Evolutionary conservation across 1,140 invertebrate genomes (phyloP).

Genomic region (Leptopilina clavipes): DNA sequence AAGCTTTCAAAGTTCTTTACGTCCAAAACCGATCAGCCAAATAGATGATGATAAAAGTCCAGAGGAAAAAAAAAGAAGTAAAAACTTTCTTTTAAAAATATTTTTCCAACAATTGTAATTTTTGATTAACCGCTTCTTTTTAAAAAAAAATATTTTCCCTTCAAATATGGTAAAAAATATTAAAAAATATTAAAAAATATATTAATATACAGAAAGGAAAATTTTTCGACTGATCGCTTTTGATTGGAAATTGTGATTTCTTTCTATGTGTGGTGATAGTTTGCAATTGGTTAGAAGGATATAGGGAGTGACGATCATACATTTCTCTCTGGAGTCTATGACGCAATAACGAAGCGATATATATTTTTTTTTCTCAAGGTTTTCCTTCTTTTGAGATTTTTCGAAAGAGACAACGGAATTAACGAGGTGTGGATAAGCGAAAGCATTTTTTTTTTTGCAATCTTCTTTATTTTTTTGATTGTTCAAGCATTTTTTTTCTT

Average conservation of each 20-base stretch:
- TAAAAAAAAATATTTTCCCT: too few species aligned
- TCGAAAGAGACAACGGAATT: constrained; percentile 9
- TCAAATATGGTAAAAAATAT: too few species aligned
- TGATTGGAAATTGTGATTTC: neutral
- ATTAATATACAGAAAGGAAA: neutral
- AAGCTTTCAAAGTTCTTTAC: constrained; percentile 26
- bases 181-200: too few species aligned
- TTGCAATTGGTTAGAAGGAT: neutral
- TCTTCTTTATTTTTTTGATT: constrained; percentile 58
- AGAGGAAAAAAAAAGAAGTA: constrained; percentile 64
- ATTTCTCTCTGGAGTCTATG: constrained; percentile 22
- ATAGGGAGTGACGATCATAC: neutral
- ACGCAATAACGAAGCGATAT: constrained; percentile 20
- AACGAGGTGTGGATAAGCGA: constrained; percentile 40
- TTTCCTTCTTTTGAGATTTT: constrained; percentile 9
- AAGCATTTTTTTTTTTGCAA: constrained; percentile 15
- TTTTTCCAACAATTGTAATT: neutral
- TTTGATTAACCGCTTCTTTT: neutral
- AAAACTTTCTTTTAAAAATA: too few species aligned
- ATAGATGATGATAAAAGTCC: constrained; percentile 54
- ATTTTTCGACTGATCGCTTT: constrained; percentile 11
- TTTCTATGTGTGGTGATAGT: neutral
- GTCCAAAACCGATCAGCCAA: constrained; percentile 45
- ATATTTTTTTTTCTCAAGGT: constrained; percentile 30
- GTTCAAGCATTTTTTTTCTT: constrained; percentile 61